Evolutionary conservation across 2,888 invertebrate genomes (phyloP).

Genomic region (Lepeophtheirus nordmannii): DNA sequence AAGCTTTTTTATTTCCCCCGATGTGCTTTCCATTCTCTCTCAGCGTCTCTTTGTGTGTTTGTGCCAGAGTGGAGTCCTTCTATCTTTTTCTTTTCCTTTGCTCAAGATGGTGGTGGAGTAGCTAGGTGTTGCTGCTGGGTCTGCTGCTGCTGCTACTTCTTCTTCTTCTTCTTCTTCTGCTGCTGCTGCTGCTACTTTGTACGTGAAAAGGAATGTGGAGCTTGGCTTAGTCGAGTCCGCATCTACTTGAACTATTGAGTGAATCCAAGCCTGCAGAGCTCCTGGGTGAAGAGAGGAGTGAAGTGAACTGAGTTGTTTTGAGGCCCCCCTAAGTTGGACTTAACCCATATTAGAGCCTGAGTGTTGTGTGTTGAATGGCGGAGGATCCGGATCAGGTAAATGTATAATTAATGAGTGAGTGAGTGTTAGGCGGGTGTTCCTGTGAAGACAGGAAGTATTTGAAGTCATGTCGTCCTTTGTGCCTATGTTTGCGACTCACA

Average conservation of each 20-base stretch:
- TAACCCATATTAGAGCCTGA: no score
- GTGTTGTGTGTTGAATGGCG: background rate
- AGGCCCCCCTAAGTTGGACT: no score
- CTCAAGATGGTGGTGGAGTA: background rate
- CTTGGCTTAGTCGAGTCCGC: no score
- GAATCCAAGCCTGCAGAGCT: no score
- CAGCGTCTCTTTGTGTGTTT: background rate
- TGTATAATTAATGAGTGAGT: background rate
- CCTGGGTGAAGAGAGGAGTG: no score
- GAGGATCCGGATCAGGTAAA: constrained; percentile 4
- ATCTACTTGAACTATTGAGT: no score
- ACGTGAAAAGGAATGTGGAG: no score
- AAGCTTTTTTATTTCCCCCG: background rate
- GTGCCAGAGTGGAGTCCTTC: background rate
- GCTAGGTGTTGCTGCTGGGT: background rate
- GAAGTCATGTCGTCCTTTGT: background rate
- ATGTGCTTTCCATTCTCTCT: background rate
- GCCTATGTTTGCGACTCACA: background rate
- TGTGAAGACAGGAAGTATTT: no score
- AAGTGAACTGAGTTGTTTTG: background rate
- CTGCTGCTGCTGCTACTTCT: no score
- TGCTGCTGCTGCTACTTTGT: no score
- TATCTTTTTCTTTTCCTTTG: background rate
- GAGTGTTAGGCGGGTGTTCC: background rate
- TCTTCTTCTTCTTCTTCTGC: no score